phyloP scores from a whole-genome alignment of 2,113 vertebrate genomes.

The Cryptomyrus ogoouensis region DNA sequence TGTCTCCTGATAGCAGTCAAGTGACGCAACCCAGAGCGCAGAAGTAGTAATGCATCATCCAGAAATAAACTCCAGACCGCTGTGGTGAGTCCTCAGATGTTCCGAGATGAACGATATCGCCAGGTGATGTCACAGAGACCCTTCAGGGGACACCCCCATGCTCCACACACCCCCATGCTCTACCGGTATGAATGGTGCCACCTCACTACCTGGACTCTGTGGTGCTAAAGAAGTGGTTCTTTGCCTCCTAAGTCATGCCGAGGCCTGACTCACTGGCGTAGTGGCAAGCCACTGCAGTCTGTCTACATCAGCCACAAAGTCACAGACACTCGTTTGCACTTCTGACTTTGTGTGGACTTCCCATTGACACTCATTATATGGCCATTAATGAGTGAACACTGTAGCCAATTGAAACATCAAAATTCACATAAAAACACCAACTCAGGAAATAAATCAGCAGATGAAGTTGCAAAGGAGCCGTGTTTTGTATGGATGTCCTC shows the following conservation, averaged over 20 bases:
- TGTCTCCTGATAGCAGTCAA: slow-evolving; percentile 15
- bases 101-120: neutral
- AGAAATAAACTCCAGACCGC: neutral
- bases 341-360: neutral
- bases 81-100: neutral
- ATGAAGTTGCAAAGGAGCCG: neutral
- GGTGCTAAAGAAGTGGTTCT: neutral
- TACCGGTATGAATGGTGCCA: neutral
- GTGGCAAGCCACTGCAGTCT: neutral
- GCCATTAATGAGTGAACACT: neutral
- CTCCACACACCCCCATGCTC: neutral
- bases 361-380: neutral
- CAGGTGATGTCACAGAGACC: neutral
- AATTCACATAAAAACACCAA: neutral
- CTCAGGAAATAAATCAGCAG: neutral
- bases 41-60: neutral
- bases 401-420: neutral
- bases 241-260: neutral
- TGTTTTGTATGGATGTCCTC: neutral
- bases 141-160: neutral
- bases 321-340: neutral
- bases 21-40: slow-evolving; percentile 5
- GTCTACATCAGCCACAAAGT: neutral
- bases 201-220: neutral
- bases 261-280: neutral